phyloP scores from a whole-genome alignment of 2,113 vertebrate species.

The Aphyosemion australe region DNA sequence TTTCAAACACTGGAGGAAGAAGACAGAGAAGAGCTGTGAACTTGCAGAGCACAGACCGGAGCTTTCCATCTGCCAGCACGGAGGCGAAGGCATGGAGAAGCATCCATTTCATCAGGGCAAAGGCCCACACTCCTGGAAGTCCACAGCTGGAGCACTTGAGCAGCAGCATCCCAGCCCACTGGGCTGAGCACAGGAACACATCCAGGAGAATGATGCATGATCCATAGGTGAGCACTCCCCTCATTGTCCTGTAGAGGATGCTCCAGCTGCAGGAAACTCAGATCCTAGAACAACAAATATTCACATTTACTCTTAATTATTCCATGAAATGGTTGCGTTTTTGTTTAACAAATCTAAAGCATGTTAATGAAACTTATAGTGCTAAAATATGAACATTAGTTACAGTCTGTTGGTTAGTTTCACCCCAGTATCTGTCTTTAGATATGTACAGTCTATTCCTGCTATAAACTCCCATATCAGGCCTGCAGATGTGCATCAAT shows the following conservation, averaged over 20 bases:
- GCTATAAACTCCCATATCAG: no score
- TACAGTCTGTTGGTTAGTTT: no score
- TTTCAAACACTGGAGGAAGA: slow-evolving; percentile 64
- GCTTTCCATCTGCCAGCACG: slow-evolving; percentile 4
- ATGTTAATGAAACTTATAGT: not conserved
- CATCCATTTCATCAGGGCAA: slow-evolving; percentile 52
- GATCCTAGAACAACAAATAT: slow-evolving; percentile 15
- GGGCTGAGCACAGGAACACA: slow-evolving; percentile 24
- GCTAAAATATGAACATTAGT: no score
- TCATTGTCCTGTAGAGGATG: slow-evolving; percentile 19
- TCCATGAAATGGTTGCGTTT: not conserved
- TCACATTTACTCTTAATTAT: not conserved
- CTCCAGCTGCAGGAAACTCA: not conserved
- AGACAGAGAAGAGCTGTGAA: slow-evolving; percentile 63
- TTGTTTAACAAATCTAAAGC: no score
- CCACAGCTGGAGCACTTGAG: slow-evolving; percentile 25
- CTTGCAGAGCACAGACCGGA: slow-evolving; percentile 13
- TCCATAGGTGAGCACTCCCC: not conserved
- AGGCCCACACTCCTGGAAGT: slow-evolving; percentile 62
- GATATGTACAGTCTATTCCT: no score
- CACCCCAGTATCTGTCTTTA: no score
- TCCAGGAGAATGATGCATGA: slow-evolving; percentile 53
- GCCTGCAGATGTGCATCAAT: no score
- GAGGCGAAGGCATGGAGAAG: slow-evolving; percentile 42
- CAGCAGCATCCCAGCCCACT: slow-evolving; percentile 42